Percentiles rank a stretch among this genome's conserved stretches.
These are phyloP conservation scores for Ptiloglossa arizonensis DNA, from an alignment of 1,140 invertebrate genomes.

Conservation along the genomic window DNA sequence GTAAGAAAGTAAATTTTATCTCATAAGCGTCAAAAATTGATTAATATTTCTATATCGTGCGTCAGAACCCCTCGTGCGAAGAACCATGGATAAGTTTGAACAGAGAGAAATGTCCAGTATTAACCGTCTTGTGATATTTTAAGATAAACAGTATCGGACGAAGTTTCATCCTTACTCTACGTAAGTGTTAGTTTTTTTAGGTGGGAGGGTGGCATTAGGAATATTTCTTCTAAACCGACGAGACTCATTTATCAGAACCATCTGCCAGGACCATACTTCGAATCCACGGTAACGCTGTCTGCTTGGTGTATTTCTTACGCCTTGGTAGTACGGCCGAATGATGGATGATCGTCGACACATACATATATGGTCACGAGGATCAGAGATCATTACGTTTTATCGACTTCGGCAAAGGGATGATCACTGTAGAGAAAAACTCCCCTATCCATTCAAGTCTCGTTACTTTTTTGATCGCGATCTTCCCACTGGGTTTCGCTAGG, in stretches of 20 bases:
- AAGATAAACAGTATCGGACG: not conserved
- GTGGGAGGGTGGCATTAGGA: not conserved
- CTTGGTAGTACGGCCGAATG: not conserved
- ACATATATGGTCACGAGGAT: not conserved
- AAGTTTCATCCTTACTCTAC: not conserved
- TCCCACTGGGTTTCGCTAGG: not conserved
- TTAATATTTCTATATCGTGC: too few species aligned
- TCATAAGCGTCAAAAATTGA: too few species aligned
- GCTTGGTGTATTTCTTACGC: not conserved
- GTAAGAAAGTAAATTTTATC: too few species aligned
- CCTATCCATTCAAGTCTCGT: not conserved
- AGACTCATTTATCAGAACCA: conserved; percentile 11
- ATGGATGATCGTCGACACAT: not conserved
- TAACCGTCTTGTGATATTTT: not conserved
- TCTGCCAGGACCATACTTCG: not conserved
- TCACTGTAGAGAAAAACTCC: conserved; percentile 4
- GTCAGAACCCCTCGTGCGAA: too few species aligned
- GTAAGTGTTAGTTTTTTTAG: not conserved
- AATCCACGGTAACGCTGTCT: not conserved
- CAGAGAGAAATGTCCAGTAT: not conserved
- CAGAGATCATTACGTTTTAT: conserved; percentile 11
- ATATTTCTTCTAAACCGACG: conserved; percentile 5
- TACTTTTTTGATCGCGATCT: not conserved
- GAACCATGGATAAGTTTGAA: too few species aligned
- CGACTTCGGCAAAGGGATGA: not conserved